A percentile compares a stretch with the other conserved stretches of the same genome.
These are phyloP conservation scores for Archivesica marissinica DNA, from an alignment of 1,140 invertebrate species.

Conservation along the genomic window DNA sequence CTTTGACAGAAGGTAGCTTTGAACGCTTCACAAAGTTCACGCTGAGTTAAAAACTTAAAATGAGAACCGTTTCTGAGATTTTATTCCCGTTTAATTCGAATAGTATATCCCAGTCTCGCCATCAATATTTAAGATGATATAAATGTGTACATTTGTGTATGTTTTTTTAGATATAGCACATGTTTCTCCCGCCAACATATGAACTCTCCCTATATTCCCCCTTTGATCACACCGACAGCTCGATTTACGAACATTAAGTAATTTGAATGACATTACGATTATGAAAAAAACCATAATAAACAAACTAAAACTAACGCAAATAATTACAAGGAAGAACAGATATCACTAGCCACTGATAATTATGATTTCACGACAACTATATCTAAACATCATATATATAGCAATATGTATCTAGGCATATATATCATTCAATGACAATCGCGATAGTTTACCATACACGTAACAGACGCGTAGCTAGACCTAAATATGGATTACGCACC, in stretches of 20 bases:
- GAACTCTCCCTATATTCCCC: background rate
- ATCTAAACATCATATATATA: too few species aligned
- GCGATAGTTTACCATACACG: too few species aligned
- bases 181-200: background rate
- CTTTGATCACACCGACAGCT: background rate
- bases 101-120: background rate
- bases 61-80: background rate
- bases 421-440: too few species aligned
- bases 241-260: constrained; percentile 1
- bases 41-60: background rate
- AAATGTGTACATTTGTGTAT: background rate
- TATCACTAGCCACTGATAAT: too few species aligned
- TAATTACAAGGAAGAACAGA: too few species aligned
- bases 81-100: background rate
- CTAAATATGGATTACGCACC: too few species aligned
- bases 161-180: background rate
- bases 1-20: background rate
- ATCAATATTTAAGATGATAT: background rate
- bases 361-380: too few species aligned
- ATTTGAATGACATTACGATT: too few species aligned
- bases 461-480: too few species aligned
- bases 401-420: too few species aligned
- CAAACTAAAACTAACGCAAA: too few species aligned
- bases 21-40: background rate
- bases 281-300: too few species aligned